Evolutionary conservation across 2,888 invertebrate species (phyloP).

Genomic region (Malacosoma neustria): DNA sequence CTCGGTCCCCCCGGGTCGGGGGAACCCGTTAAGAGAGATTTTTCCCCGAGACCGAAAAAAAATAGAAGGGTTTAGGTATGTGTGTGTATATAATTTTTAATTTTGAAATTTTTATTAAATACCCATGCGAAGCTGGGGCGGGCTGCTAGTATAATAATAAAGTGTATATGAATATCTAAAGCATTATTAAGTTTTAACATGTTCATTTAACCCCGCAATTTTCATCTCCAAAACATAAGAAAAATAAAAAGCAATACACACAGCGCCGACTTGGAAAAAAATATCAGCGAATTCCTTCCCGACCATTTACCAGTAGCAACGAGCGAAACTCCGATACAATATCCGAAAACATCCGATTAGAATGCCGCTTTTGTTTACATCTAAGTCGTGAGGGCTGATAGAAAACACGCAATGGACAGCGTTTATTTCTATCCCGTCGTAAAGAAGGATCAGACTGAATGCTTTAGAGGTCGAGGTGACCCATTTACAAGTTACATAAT

Average conservation of each 20-base stretch:
- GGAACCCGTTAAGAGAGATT: too few relatives aligned
- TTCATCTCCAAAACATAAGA: neutral
- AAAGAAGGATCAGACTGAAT: neutral
- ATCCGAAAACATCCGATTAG: conserved; percentile 22
- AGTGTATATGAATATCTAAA: too few relatives aligned
- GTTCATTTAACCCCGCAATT: neutral
- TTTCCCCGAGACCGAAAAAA: too few relatives aligned
- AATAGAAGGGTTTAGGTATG: too few relatives aligned
- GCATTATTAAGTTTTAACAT: neutral
- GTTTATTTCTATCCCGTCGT: neutral
- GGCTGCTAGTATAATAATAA: too few relatives aligned
- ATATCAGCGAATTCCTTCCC: neutral
- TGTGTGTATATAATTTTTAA: too few relatives aligned
- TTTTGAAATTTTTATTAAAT: too few relatives aligned
- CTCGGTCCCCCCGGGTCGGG: too few relatives aligned
- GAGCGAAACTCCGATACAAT: conserved; percentile 14
- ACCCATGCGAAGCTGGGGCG: too few relatives aligned
- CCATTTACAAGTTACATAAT: neutral
- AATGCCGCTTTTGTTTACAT: conserved; percentile 35
- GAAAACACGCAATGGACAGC: conserved; percentile 30
- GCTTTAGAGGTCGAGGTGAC: neutral
- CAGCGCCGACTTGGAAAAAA: neutral
- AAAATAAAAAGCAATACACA: neutral
- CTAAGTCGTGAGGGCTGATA: conserved; percentile 24
- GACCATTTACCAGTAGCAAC: neutral